Evolutionary conservation across 2,113 vertebrate species (phyloP).

Genomic region (Hippocampus abdominalis): DNA sequence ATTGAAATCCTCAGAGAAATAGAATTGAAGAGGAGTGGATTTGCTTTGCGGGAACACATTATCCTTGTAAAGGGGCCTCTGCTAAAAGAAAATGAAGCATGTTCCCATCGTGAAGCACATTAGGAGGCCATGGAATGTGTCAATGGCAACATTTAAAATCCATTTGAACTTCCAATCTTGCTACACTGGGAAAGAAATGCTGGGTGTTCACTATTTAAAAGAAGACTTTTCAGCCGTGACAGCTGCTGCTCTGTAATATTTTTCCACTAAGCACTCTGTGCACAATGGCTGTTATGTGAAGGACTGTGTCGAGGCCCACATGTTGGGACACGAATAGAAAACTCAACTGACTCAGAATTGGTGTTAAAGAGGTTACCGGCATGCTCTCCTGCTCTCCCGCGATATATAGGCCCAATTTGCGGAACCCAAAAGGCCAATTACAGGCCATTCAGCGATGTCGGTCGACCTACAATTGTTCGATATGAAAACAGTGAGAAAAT

Average conservation of each 20-base stretch:
- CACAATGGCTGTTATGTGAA: slow-evolving; percentile 19
- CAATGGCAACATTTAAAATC: neutral
- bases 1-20: neutral
- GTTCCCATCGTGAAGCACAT: neutral
- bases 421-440: neutral
- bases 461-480: neutral
- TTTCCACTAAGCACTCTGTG: slow-evolving; percentile 13
- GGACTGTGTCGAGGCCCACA: slow-evolving; percentile 32
- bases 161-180: neutral
- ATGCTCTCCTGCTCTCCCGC: slow-evolving; percentile 30
- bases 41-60: slow-evolving; percentile 5
- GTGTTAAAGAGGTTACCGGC: slow-evolving; percentile 20
- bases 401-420: neutral
- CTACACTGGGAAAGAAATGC: neutral
- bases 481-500: neutral
- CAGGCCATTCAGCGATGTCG: neutral
- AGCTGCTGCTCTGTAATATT: slow-evolving; percentile 12
- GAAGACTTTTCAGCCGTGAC: neutral
- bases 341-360: slow-evolving; percentile 32
- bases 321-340: slow-evolving; percentile 44
- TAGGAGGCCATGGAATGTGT: neutral
- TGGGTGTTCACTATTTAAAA: slow-evolving; percentile 5
- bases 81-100: neutral
- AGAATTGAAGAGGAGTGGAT: slow-evolving; percentile 1
- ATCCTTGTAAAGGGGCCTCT: neutral